A percentile compares a stretch with the other conserved stretches of the same genome.
Evolutionary conservation across 1,140 invertebrate species (phyloP).

Genomic region (Pygmarrhopalites habei): DNA sequence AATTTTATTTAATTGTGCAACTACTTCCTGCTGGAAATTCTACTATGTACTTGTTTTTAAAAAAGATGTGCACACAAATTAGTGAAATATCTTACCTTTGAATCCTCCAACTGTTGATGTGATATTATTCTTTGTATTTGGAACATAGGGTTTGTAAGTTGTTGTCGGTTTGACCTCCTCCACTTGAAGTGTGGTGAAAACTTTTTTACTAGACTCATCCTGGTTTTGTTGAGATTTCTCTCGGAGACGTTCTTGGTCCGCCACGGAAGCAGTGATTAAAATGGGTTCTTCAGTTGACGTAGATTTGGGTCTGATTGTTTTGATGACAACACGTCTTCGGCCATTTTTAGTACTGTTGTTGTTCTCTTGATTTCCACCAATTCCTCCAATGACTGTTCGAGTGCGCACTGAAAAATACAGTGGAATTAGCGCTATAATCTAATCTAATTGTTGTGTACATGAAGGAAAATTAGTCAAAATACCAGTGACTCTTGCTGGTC

Average conservation of each 20-base stretch:
- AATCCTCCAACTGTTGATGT: constrained; percentile 10
- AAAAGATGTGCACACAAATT: too few relatives aligned
- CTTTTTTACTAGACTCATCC: too few relatives aligned
- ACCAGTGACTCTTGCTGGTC: background rate
- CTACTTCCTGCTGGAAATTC: too few relatives aligned
- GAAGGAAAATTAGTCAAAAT: background rate
- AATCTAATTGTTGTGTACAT: too few relatives aligned
- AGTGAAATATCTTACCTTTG: too few relatives aligned
- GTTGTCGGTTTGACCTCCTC: background rate
- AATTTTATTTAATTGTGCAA: too few relatives aligned
- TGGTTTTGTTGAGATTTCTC: background rate
- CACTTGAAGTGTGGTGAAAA: background rate
- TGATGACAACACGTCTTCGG: constrained; percentile 4
- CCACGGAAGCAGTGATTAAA: background rate
- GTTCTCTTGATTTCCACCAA: background rate
- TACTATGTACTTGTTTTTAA: too few relatives aligned
- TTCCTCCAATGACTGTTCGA: background rate
- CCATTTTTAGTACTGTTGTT: background rate
- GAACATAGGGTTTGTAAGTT: background rate
- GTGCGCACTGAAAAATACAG: too few relatives aligned
- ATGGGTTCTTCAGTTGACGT: background rate
- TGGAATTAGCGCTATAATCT: too few relatives aligned
- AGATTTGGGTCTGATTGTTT: background rate
- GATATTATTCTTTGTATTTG: background rate
- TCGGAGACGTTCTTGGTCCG: background rate